Conservation (phyloP, 2,888 invertebrate genomes). For the Meiosimyza platycephala region DNA sequence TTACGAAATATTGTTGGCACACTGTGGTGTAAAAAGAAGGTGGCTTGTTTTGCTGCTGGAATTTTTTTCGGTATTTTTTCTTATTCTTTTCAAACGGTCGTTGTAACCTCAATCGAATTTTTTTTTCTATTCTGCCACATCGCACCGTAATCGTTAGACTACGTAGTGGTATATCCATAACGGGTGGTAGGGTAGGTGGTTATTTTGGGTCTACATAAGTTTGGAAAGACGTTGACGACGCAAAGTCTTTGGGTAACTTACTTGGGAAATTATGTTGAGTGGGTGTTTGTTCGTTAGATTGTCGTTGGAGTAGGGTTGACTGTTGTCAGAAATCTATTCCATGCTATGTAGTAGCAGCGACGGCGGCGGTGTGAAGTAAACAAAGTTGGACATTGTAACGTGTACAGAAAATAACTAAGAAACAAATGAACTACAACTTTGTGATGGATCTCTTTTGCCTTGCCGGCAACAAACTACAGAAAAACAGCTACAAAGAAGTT, state of each 20-base stretch:
- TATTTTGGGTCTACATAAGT: slow-evolving; percentile 10
- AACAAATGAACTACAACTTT: slow-evolving; percentile 32
- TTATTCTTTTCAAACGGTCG: neutral
- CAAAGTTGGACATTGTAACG: slow-evolving; percentile 34
- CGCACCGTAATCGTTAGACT: neutral
- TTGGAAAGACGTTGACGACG: slow-evolving; percentile 7
- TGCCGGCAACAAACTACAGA: slow-evolving; percentile 24
- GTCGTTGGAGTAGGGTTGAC: slow-evolving; percentile 3
- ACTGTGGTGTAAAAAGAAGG: too few relatives aligned
- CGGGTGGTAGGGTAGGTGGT: slow-evolving; percentile 3
- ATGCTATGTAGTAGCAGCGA: neutral
- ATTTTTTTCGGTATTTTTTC: neutral
- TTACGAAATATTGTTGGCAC: too few relatives aligned
- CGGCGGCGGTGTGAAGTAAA: slow-evolving; percentile 17
- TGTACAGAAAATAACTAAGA: slow-evolving; percentile 3
- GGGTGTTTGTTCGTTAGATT: neutral
- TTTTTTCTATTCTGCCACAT: neutral
- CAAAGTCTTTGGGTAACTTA: slow-evolving; percentile 24
- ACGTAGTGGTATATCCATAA: too few relatives aligned
- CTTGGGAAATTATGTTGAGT: slow-evolving; percentile 26
- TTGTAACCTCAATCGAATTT: slow-evolving; percentile 8
- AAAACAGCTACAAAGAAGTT: slow-evolving; percentile 17
- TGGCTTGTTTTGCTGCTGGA: too few relatives aligned
- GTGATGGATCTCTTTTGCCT: slow-evolving; percentile 43
- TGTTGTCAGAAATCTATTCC: slow-evolving; percentile 17